Evolutionary conservation across 2,113 vertebrate genomes (phyloP).

Genomic region (Martes martes): DNA sequence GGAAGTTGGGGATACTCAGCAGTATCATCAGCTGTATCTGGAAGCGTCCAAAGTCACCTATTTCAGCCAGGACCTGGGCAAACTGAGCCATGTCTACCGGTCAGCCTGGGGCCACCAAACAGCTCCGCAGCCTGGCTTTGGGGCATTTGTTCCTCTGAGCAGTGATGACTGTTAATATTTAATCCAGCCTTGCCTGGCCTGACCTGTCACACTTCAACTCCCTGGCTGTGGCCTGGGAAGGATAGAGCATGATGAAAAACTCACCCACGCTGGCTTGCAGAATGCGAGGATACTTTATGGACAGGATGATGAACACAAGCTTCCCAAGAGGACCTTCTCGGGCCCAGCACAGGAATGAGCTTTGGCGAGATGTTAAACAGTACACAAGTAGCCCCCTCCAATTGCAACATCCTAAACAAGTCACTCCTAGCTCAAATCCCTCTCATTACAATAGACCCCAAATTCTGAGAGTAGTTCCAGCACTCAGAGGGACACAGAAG

Average conservation of each 20-base stretch:
- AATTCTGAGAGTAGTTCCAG: background rate
- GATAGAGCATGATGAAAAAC: background rate
- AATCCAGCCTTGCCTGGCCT: slow-evolving; percentile 63
- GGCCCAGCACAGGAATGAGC: too few relatives aligned
- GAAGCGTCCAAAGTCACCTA: slow-evolving; percentile 88
- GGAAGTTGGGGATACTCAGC: slow-evolving; percentile 79
- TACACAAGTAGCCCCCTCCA: background rate
- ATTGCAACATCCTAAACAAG: background rate
- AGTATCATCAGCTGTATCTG: slow-evolving; percentile 85
- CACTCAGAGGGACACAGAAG: background rate
- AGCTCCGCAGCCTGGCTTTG: background rate
- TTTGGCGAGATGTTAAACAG: background rate
- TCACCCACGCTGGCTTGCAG: background rate
- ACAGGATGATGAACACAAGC: background rate
- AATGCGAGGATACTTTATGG: background rate
- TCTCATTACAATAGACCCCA: background rate
- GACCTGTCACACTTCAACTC: background rate
- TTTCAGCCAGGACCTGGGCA: slow-evolving; percentile 82
- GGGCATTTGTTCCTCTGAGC: background rate
- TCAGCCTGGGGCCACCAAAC: background rate
- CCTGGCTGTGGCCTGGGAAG: background rate
- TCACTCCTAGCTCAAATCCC: background rate
- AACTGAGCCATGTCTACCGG: slow-evolving; percentile 70
- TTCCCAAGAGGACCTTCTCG: background rate
- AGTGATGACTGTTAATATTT: slow-evolving; percentile 79